phyloP scores from a whole-genome alignment of 2,797 vertebrate species.

The Siniperca scherzeri region DNA sequence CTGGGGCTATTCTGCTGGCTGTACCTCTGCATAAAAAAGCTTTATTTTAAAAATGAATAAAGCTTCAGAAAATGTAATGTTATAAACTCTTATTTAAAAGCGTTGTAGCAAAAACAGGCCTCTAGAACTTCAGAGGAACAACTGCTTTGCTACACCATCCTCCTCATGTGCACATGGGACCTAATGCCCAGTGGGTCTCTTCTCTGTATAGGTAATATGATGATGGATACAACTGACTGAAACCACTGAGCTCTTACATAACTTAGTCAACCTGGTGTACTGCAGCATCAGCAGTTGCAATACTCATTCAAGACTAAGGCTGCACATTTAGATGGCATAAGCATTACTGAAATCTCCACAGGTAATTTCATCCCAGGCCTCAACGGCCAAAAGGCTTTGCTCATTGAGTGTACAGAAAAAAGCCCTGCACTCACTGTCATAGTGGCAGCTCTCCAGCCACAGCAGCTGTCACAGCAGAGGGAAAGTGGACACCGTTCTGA shows the following conservation, averaged over 20 bases:
- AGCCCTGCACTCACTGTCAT: neutral
- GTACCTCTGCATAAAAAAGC: neutral
- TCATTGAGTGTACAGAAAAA: conserved; percentile 1
- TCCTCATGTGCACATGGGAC: neutral
- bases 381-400: neutral
- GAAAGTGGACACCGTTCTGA: conserved; percentile 79
- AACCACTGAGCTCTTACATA: conserved; percentile 52
- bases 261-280: conserved; percentile 19
- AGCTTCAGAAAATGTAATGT: neutral
- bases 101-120: neutral
- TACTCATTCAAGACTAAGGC: conserved; percentile 26
- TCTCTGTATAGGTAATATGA: conserved; percentile 25
- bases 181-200: neutral
- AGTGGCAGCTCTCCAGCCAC: conserved; percentile 50
- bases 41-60: conserved; percentile 26
- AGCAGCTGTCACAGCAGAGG: conserved; percentile 64
- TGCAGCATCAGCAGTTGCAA: conserved; percentile 58
- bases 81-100: neutral
- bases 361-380: conserved; percentile 40
- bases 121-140: neutral
- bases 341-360: conserved; percentile 43
- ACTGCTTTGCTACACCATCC: neutral
- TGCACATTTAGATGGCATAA: conserved; percentile 31
- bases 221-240: conserved; percentile 23
- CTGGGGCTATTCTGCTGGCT: neutral